Percentiles rank a stretch among this genome's conserved stretches.
phyloP scores from a whole-genome alignment of 2,888 invertebrate genomes.

The Pollenia amentaria region DNA sequence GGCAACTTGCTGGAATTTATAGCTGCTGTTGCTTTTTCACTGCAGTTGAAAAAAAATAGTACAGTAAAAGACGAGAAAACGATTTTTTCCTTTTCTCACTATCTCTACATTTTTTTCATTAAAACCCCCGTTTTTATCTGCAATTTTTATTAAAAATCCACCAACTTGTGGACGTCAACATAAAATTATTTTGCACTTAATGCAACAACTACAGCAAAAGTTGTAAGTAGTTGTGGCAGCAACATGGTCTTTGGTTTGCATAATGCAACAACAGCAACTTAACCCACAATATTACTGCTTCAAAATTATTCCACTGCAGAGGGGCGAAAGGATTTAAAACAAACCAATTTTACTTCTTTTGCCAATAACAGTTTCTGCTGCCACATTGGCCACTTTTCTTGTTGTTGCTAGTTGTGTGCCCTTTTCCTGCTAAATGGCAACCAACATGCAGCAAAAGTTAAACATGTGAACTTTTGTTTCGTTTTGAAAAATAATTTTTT shows the following conservation, averaged over 20 bases:
- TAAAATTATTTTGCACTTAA: conserved; percentile 52
- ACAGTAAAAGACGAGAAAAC: no score
- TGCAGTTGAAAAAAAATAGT: conserved; percentile 2
- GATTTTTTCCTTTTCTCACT: background rate
- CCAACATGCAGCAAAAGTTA: conserved; percentile 22
- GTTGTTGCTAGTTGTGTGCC: background rate
- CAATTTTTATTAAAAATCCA: background rate
- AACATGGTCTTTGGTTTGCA: conserved; percentile 13
- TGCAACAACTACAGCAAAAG: background rate
- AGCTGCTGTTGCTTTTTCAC: conserved; percentile 12
- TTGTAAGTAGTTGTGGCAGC: conserved; percentile 34
- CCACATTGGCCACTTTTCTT: conserved; percentile 11
- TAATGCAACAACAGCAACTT: conserved; percentile 13
- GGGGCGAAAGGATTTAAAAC: background rate
- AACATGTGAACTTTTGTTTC: conserved; percentile 37
- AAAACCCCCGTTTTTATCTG: background rate
- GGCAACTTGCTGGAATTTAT: conserved; percentile 11
- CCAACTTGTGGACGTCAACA: conserved; percentile 39
- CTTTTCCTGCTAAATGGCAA: background rate
- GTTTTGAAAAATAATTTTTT: conserved; percentile 6
- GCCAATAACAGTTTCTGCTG: conserved; percentile 1
- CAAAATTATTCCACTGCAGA: no score
- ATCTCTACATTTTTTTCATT: background rate
- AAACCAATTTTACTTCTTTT: conserved; percentile 24
- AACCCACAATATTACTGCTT: background rate